These are phyloP conservation scores for Megaceryle alcyon DNA, from an alignment of 2,797 vertebrate species.

Conservation along the genomic window DNA sequence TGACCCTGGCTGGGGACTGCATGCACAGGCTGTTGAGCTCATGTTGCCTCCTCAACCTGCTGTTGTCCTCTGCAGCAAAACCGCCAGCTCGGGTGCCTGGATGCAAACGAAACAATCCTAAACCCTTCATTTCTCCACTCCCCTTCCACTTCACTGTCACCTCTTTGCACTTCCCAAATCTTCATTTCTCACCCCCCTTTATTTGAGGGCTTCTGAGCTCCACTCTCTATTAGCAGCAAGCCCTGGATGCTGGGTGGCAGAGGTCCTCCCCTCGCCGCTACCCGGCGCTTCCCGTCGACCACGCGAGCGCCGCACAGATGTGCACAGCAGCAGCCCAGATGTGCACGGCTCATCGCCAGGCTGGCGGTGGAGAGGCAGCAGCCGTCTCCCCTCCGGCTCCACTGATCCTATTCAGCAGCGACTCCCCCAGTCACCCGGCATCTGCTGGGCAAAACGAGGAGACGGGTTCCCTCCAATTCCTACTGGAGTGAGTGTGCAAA, in stretches of 20 bases:
- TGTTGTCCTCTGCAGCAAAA: background rate
- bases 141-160: background rate
- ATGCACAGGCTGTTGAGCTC: background rate
- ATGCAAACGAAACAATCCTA: background rate
- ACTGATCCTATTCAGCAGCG: background rate
- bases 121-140: background rate
- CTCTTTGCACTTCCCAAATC: background rate
- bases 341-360: background rate
- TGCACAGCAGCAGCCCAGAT: conserved; percentile 6
- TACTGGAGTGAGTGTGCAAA: background rate
- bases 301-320: background rate
- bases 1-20: background rate
- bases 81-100: background rate
- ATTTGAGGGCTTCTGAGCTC: background rate
- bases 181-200: accelerated
- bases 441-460: background rate
- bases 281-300: background rate
- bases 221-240: background rate
- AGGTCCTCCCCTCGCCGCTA: background rate
- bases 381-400: background rate
- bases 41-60: accelerated
- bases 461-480: background rate
- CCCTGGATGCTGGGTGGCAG: background rate
- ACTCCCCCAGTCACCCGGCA: background rate
- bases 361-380: background rate